These are phyloP conservation scores for Fulica atra DNA, from an alignment of 2,113 vertebrate genomes.

Conservation along the genomic window DNA sequence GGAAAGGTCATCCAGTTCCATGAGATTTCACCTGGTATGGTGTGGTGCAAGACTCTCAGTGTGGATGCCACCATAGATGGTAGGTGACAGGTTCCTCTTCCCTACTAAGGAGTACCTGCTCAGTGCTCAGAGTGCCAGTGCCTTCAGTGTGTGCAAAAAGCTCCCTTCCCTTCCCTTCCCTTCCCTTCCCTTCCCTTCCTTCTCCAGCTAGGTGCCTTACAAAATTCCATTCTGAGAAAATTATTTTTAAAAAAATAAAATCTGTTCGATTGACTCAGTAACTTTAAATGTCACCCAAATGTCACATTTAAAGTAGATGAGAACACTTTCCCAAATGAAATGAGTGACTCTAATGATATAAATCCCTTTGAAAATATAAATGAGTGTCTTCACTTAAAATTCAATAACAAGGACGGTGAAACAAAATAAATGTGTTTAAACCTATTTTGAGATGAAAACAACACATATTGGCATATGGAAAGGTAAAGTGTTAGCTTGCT, in stretches of 20 bases:
- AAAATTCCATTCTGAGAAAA: background rate
- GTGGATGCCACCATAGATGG: rapidly evolving
- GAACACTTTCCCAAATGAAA: background rate
- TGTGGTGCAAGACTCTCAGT: background rate
- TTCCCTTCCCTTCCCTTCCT: background rate
- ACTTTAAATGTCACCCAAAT: slow-evolving; percentile 21
- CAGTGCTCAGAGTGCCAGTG: background rate
- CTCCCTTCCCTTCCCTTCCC: no score
- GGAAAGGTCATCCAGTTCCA: background rate
- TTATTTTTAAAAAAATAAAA: background rate
- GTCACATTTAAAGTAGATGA: background rate
- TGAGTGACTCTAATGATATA: background rate
- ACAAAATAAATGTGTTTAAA: background rate
- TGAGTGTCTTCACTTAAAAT: background rate
- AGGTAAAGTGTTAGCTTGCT: background rate
- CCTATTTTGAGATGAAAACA: background rate
- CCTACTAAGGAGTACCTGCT: background rate
- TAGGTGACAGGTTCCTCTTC: background rate
- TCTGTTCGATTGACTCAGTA: background rate
- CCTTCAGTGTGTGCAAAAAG: background rate
- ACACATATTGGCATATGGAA: background rate
- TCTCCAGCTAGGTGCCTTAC: background rate
- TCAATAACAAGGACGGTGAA: background rate
- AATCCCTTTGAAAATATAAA: background rate
- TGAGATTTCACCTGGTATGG: background rate